Percentiles rank a stretch among this genome's conserved stretches.
Conservation (phyloP, 2,888 invertebrate genomes). For the Melanargia galathea region DNA sequence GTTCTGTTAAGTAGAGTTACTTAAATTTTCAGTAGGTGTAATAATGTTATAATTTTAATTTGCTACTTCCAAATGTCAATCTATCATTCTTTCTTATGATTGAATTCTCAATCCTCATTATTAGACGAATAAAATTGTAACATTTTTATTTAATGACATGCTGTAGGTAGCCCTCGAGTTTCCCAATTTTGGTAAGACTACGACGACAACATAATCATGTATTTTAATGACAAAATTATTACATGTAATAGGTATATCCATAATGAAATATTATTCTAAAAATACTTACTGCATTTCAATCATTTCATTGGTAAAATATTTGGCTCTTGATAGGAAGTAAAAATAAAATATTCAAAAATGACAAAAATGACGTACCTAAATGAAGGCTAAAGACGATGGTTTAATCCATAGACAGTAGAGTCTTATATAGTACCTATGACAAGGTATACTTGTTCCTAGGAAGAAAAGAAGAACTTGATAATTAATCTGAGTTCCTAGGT, state of each 20-base stretch:
- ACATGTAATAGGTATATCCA: neutral
- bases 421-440: no score
- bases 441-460: no score
- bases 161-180: neutral
- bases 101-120: neutral
- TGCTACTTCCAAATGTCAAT: neutral
- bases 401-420: no score
- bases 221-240: neutral
- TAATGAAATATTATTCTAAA: conserved; percentile 5
- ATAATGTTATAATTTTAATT: neutral
- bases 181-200: neutral
- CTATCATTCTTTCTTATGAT: neutral
- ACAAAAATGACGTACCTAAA: neutral
- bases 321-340: conserved; percentile 17
- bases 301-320: conserved; percentile 15
- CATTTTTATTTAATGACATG: neutral
- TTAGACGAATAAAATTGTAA: neutral
- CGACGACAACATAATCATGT: neutral
- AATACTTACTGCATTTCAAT: conserved; percentile 35
- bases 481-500: no score
- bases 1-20: neutral
- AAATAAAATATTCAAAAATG: conserved; percentile 21
- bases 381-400: no score
- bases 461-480: no score
- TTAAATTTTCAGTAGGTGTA: neutral